Evolutionary conservation across 1,140 invertebrate genomes (phyloP).

Genomic region (Penaeus indicus): DNA sequence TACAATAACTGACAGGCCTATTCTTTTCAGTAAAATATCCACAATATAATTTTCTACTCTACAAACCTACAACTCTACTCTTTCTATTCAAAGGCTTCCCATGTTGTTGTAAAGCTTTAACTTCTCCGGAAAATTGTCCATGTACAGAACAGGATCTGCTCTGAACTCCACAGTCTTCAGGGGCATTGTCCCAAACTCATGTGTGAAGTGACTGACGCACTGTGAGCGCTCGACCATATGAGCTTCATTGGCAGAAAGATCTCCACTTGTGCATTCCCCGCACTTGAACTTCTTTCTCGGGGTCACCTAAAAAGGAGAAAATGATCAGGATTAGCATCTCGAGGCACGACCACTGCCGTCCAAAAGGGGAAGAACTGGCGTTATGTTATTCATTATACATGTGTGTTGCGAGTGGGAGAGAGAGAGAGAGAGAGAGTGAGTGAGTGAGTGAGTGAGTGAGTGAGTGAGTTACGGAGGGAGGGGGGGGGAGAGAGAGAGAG

Average conservation of each 20-base stretch:
- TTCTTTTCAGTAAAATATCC: background rate
- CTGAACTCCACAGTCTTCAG: conserved; percentile 91
- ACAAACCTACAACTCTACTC: no score
- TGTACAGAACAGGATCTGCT: conserved; percentile 94
- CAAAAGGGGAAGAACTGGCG: no score
- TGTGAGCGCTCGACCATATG: conserved; percentile 95
- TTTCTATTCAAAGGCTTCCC: conserved; percentile 82
- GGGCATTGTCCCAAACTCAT: conserved; percentile 89
- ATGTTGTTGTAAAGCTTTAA: conserved; percentile 92
- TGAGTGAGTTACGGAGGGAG: no score
- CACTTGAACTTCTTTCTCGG: conserved; percentile 99
- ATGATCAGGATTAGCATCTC: no score
- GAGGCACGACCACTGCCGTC: no score
- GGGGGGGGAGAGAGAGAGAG: no score
- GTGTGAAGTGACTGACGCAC: conserved; percentile 90
- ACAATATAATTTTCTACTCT: background rate
- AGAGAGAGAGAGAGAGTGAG: no score
- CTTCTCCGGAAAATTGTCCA: conserved; percentile 88
- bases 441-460: no score
- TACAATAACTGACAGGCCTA: no score
- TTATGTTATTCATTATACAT: no score
- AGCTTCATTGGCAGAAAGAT: conserved; percentile 87
- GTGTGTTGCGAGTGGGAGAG: no score
- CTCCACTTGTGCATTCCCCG: conserved; percentile 92
- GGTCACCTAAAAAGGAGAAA: conserved; percentile 78